Evolutionary conservation across 2,113 vertebrate species (phyloP).

Genomic region (Indri indri): DNA sequence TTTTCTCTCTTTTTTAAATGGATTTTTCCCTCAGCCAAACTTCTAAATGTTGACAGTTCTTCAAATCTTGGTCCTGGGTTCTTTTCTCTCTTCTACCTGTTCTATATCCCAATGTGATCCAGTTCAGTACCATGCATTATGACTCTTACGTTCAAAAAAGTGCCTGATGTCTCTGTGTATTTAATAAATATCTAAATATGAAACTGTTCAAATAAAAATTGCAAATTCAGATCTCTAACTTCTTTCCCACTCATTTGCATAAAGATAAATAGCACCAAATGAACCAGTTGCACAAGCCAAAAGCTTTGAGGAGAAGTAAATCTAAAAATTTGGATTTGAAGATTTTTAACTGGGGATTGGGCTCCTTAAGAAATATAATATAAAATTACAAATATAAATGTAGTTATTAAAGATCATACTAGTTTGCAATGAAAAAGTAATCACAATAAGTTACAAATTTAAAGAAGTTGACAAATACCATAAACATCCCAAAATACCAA

Average conservation of each 20-base stretch:
- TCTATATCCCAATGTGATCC: not conserved
- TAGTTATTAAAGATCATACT: not conserved
- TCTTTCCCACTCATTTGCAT: not conserved
- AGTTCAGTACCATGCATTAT: not conserved
- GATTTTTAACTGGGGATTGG: not conserved
- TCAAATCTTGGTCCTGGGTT: not conserved
- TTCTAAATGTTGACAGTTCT: constrained; percentile 22
- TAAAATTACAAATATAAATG: not conserved
- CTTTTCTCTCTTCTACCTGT: not conserved
- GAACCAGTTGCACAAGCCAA: not conserved
- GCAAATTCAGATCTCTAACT: not conserved
- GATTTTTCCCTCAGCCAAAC: not conserved
- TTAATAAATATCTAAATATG: not conserved
- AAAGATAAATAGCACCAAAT: not conserved
- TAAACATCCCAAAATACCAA: not conserved
- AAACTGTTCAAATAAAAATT: not conserved
- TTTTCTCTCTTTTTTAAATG: not conserved
- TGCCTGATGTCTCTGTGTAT: not conserved
- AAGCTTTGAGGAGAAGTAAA: not conserved
- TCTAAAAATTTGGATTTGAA: not conserved
- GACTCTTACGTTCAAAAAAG: not conserved
- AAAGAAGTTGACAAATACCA: not conserved
- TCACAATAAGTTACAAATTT: not conserved
- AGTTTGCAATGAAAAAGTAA: not conserved
- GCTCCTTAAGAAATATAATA: not conserved